Conservation (phyloP, 2,888 invertebrate genomes). For the Lochmaea crataegi region DNA sequence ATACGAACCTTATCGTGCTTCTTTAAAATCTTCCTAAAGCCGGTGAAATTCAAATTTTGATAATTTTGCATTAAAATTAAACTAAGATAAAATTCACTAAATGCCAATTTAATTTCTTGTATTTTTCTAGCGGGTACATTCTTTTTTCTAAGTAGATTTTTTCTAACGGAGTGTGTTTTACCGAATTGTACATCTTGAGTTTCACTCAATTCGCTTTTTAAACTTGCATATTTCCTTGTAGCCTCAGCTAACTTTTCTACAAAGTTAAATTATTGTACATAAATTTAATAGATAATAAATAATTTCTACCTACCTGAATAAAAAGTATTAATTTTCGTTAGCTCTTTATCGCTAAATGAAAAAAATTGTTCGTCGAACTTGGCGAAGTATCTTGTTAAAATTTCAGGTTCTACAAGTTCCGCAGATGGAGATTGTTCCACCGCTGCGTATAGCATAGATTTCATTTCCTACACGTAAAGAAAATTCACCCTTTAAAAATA, state of each 20-base stretch:
- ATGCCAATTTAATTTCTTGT: slow-evolving; percentile 95
- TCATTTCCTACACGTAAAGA: slow-evolving; percentile 84
- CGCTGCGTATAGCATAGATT: slow-evolving; percentile 91
- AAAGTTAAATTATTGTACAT: slow-evolving; percentile 1
- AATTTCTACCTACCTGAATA: slow-evolving; percentile 85
- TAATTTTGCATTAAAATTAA: slow-evolving; percentile 97
- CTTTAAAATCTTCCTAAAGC: slow-evolving; percentile 98
- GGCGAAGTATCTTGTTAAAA: slow-evolving; percentile 87
- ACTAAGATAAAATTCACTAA: slow-evolving; percentile 98
- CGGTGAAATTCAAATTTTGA: slow-evolving; percentile 98
- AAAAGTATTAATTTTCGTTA: slow-evolving; percentile 97
- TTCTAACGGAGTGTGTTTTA: slow-evolving; percentile 58
- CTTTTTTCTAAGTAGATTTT: slow-evolving; percentile 62
- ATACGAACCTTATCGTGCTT: slow-evolving; percentile 94
- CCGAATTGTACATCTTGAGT: slow-evolving; percentile 60
- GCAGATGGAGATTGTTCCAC: slow-evolving; percentile 92
- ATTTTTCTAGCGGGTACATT: slow-evolving; percentile 79
- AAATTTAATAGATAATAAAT: too few relatives aligned
- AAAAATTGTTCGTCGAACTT: slow-evolving; percentile 97
- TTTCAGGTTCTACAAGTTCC: slow-evolving; percentile 90
- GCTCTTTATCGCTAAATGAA: slow-evolving; percentile 93
- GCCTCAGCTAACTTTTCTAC: slow-evolving; percentile 68
- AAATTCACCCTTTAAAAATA: not conserved
- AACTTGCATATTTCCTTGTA: slow-evolving; percentile 90
- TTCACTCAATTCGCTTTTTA: slow-evolving; percentile 85